Evolutionary conservation across 92 coral and sea anemone species (phyloP), one percentile per base, ranked within the genome.

Genomic region (Siderastrea radians): DNA sequence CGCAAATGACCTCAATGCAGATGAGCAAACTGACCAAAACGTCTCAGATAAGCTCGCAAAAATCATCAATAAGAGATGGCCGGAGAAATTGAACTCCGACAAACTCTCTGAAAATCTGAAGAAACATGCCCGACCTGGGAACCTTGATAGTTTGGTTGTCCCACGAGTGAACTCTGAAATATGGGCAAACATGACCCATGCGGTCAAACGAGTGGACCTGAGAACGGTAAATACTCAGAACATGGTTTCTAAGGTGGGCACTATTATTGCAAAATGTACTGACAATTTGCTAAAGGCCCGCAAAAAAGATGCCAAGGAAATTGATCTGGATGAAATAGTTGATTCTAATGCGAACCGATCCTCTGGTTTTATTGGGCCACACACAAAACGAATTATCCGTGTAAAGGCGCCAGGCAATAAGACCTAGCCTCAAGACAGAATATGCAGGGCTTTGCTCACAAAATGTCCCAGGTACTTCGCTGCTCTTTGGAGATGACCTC

Each of bases 331-430:
- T 19, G 77, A 81, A 74, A 44, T 88, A 43, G 65, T 88, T 17
- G 6, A 82, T 50, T 73, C 80, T 62, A 58, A 88, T 80, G 61
- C 87, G 54, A 26, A 26, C 38, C 38, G 81, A 60, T 84, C 81
- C 88, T 52, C 72, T 88, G 74, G 87, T 82, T 1, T 50, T 88
- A 3, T 63, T 88, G 79, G 91, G 91, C 38, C 87, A 81, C 91
- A 74, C 87, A 81, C 91, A 74, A 67, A 13, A 81, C 50, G 82
- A 88, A 80, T 74, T 73, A 46, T 80, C 82, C 3, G 15, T 72
- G 91, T 54, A 80, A 64, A 45, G 87, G 7, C 63, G 82, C 43
- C 62, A 87, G 69, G 80, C 87, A 19, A 81, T 62, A 80, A 81
- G 53, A 72, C 81, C 82, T 53, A 88, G 87, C 81, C 52, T 81